Conservation (phyloP, 2,888 invertebrate genomes). For the Pinctada fucata region DNA sequence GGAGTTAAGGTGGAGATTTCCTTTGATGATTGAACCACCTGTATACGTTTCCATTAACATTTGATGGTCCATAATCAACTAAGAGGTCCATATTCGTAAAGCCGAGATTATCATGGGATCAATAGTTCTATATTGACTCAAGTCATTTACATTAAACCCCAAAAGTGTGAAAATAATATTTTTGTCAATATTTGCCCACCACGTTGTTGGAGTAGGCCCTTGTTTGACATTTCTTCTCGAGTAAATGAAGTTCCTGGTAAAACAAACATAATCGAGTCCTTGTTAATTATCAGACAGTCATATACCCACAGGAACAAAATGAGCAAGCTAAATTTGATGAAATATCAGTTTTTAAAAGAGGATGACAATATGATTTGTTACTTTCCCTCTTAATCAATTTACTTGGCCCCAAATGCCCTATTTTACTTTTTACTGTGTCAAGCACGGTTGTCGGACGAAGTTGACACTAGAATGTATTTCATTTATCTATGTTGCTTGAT, state of each 20-base stretch:
- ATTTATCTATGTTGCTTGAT: too few relatives aligned
- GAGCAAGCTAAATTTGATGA: too few relatives aligned
- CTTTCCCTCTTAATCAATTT: too few relatives aligned
- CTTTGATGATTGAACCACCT: background rate
- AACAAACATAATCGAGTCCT: background rate
- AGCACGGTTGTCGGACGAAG: too few relatives aligned
- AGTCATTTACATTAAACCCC: background rate
- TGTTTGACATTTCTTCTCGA: background rate
- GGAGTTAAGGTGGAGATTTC: background rate
- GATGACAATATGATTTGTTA: too few relatives aligned
- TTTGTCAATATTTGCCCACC: background rate
- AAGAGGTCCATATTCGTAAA: background rate
- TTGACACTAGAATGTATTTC: too few relatives aligned
- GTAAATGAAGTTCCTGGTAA: background rate
- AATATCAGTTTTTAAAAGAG: too few relatives aligned
- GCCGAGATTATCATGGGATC: background rate
- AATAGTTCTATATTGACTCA: background rate
- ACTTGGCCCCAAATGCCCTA: too few relatives aligned
- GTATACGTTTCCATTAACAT: background rate
- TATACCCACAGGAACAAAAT: too few relatives aligned
- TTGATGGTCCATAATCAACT: background rate
- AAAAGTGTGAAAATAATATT: slow-evolving; percentile 1
- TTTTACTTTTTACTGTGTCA: too few relatives aligned
- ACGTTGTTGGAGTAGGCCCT: background rate
- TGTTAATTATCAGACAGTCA: too few relatives aligned